A percentile compares a stretch with the other conserved stretches of the same genome.
phyloP scores from a whole-genome alignment of 2,888 invertebrate genomes.

The Dryocosmus kuriphilus region DNA sequence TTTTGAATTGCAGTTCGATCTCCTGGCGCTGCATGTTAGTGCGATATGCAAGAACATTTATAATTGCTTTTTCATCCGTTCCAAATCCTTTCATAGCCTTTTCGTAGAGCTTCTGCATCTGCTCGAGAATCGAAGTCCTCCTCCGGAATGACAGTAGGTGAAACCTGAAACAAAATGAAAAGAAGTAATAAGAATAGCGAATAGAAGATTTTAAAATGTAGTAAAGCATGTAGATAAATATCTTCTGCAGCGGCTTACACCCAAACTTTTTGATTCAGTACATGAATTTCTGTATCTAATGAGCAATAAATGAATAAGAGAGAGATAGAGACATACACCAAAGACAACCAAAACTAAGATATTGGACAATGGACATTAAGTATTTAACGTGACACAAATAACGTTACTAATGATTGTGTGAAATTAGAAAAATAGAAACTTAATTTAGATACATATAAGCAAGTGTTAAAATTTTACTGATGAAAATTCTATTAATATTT shows the following conservation, averaged over 20 bases:
- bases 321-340: too few relatives aligned
- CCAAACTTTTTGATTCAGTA: slow-evolving; percentile 1
- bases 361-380: too few relatives aligned
- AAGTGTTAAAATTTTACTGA: too few relatives aligned
- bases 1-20: slow-evolving; percentile 81
- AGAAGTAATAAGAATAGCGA: slow-evolving; percentile 17
- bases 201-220: neutral
- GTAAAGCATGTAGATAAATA: neutral
- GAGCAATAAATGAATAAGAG: neutral
- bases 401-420: too few relatives aligned
- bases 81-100: slow-evolving; percentile 83
- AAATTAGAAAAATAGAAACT: too few relatives aligned
- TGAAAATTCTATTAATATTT: neutral
- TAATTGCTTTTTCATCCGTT: slow-evolving; percentile 82
- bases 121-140: slow-evolving; percentile 76
- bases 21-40: slow-evolving; percentile 81
- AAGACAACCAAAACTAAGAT: neutral
- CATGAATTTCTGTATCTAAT: slow-evolving; percentile 8
- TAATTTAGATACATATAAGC: too few relatives aligned
- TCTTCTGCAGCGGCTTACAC: neutral
- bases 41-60: slow-evolving; percentile 81
- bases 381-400: too few relatives aligned
- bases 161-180: slow-evolving; percentile 69
- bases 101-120: slow-evolving; percentile 80
- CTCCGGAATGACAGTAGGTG: slow-evolving; percentile 77